phyloP scores from a whole-genome alignment of 2,888 invertebrate species.

The Capitulum mitella region DNA sequence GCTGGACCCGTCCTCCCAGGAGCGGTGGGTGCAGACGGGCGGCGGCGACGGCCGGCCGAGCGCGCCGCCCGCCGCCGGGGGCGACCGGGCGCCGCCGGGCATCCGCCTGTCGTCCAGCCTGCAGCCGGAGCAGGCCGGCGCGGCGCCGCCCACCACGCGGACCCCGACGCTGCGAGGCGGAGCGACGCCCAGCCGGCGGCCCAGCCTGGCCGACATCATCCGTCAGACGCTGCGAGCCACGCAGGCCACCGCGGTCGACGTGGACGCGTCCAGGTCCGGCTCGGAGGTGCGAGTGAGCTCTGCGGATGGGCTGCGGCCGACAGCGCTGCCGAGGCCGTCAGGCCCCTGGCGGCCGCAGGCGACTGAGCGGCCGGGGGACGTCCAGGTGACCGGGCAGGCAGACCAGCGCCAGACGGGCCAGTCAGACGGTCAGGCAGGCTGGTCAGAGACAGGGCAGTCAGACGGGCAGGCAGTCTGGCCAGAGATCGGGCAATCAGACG shows the following conservation, averaged over 20 bases:
- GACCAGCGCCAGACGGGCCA: slow-evolving; percentile 29
- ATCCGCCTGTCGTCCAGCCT: background rate
- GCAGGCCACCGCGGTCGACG: background rate
- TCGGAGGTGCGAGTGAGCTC: background rate
- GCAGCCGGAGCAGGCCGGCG: background rate
- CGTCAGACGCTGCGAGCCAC: background rate
- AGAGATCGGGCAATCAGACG: no score
- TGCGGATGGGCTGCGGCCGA: no score
- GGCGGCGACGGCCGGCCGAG: background rate
- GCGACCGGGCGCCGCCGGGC: background rate
- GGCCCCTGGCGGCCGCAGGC: no score
- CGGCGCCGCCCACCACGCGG: background rate
- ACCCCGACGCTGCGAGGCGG: background rate
- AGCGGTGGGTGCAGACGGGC: background rate
- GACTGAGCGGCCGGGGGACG: no score
- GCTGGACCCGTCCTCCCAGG: background rate
- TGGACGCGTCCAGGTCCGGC: background rate
- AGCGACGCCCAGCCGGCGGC: background rate
- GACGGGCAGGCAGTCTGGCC: no score
- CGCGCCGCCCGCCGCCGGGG: background rate
- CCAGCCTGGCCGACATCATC: slow-evolving; percentile 5
- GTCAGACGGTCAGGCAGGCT: no score
- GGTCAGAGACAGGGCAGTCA: no score
- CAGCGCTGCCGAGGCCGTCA: no score
- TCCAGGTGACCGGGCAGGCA: no score